Base-by-base conservation (phyloP, 1,140 invertebrate genomes). In the Portunus trituberculatus region DNA sequence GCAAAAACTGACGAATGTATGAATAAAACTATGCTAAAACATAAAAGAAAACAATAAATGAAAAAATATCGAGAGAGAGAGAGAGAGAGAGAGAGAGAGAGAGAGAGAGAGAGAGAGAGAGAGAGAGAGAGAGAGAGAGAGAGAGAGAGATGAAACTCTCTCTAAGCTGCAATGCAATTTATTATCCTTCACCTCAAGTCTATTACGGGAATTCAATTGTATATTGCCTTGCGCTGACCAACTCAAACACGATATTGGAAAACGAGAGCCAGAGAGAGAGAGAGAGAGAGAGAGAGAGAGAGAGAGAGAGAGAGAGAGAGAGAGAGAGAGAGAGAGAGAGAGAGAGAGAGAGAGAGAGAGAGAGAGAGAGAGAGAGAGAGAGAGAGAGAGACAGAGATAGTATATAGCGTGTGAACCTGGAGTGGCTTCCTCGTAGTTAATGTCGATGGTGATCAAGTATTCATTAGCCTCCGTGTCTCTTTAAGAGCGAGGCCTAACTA, bases 51-150 rank as follows among this genome's bases (percentile, higher is more conserved):
- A 59, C 16, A 20, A 14, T 59, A 59, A 4, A 0, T 20, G 52
- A 59, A 59, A 25, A 2, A n/a, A 76, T 25, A n/a, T 25, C 6
- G 67, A 76, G 67, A 76, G 67, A 25, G 67, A 76, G 67, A n/a
- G 67, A 76, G 59, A 10, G 67, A 76, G 67, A 76, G 67, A 76
- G 67, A n/a, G 67, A n/a, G 67, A n/a, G 67, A 76, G 67, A 76
- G 67, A 76, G 67, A 76, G 67, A 76, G 67, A 76, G 67, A 76
- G 67, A 76, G 67, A 76, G 67, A 76, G 67, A 76, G 67, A 76
- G 67, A 76, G 67, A 76, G 67, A 76, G 67, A 76, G 67, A 76
- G 20, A 76, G 67, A 76, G 20, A 76, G 20, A 76, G 20, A 76
- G 20, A 76, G 67, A 76, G 67, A 76, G 20, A 76, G 25, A 76